These are phyloP conservation scores for Vireo griseus DNA, from an alignment of 2,797 vertebrate species.

Conservation along the genomic window DNA sequence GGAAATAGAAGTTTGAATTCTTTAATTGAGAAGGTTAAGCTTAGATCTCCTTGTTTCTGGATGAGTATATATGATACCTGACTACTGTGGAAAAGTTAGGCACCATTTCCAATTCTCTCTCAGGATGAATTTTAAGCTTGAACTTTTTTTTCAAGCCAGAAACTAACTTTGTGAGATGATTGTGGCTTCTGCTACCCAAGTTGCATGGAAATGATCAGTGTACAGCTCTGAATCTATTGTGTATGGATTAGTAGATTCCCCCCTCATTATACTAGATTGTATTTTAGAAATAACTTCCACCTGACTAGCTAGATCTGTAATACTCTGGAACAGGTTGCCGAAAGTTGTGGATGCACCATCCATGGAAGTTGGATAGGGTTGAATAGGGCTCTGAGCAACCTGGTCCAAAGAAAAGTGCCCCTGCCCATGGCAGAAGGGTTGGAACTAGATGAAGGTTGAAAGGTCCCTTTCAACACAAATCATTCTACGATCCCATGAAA, in stretches of 20 bases:
- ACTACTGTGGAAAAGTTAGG: background rate
- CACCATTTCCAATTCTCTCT: background rate
- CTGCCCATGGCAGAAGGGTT: too few species aligned
- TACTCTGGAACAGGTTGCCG: background rate
- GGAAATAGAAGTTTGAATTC: background rate
- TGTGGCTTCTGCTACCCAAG: background rate
- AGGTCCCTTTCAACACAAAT: background rate
- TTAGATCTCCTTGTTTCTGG: background rate
- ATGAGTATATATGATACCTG: background rate
- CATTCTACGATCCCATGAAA: fast-evolving
- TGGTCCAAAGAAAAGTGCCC: background rate
- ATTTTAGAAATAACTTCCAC: background rate
- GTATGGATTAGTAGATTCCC: background rate
- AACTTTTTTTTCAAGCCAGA: background rate
- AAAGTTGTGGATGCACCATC: background rate
- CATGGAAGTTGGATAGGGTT: background rate
- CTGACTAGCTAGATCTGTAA: background rate
- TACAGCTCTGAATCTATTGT: background rate
- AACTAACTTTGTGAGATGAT: background rate
- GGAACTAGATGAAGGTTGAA: background rate
- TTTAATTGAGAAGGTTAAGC: background rate
- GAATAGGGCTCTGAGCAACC: background rate
- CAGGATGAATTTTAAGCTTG: background rate
- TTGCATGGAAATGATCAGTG: background rate
- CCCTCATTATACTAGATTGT: fast-evolving